Base-by-base conservation (phyloP, 2,888 invertebrate genomes). In the Elysia crispata region DNA sequence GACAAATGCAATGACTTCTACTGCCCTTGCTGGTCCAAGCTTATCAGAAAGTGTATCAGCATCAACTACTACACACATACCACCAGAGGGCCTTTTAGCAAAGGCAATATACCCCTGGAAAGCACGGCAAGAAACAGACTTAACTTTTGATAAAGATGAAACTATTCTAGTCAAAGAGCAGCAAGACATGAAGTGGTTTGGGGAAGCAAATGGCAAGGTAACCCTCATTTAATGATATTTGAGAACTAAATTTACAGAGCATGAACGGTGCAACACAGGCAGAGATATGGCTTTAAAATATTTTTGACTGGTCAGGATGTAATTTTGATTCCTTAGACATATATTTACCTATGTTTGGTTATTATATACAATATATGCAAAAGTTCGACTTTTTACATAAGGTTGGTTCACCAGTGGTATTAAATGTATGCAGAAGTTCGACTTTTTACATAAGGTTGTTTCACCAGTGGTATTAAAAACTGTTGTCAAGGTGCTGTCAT, bases 161-260 rank as follows among this genome's bases (percentile, higher is more conserved):
- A 88, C 92, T 25, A 93, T 95, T 80, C 92, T 90, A 80, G 94
- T 95, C 30, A 92, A 93, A 78, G 94, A 95, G 87, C 94, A 94
- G 88, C 92, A 94, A 92, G 94, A 94, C 77, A 93, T 94, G 90
- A 95, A 95, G 94, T 95, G 94, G 94, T 94, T 93, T 82, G 95
- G 95, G 1, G 93, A 94, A 84, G 91, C 94, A 30, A 92, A 90
- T 82, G 94, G 92, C 62, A 89, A 92, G 91, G 91, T 93, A 77
- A 66, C 83, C 1, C 6, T 23, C 15, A 15, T 6, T 23, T 25
- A 8, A 6, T 8, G 25, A 15, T 28, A 18, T 15, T 28, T 1
- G 31, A 6, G 1, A 5, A 66, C 25, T 66, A 8, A 6, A 64
- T 28, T 66, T 66, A 15, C 6, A 28, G 5, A 20, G 25, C 31